Evolutionary conservation across 2,888 invertebrate genomes (phyloP).

Genomic region (Amphipyra berbera): DNA sequence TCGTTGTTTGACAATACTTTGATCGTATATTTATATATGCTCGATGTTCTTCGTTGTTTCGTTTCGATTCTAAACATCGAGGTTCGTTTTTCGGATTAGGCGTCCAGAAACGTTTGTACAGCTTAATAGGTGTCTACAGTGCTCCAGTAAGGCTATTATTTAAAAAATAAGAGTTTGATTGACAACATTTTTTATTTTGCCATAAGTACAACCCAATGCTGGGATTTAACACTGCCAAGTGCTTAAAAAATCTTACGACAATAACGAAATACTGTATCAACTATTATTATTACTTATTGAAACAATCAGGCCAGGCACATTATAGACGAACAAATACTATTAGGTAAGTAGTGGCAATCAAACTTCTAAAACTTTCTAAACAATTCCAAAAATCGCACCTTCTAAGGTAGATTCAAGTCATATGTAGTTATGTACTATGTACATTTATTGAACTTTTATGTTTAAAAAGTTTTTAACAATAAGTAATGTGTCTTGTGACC

Average conservation of each 20-base stretch:
- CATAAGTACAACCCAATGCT: neutral
- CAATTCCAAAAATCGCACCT: conserved; percentile 14
- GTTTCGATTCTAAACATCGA: too few species aligned
- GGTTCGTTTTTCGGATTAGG: too few species aligned
- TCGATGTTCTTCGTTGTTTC: too few species aligned
- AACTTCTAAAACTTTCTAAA: conserved; percentile 23
- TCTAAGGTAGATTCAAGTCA: conserved; percentile 28
- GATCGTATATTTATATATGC: too few species aligned
- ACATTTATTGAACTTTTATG: conserved; percentile 59
- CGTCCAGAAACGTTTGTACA: neutral
- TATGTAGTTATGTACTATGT: conserved; percentile 74
- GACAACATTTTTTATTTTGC: conserved; percentile 9
- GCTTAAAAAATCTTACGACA: neutral
- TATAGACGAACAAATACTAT: conserved; percentile 9
- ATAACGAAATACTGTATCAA: neutral
- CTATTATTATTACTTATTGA: too few species aligned
- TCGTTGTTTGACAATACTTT: too few species aligned
- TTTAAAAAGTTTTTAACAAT: conserved; percentile 38
- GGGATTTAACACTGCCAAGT: neutral
- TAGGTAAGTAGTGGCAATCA: conserved; percentile 22
- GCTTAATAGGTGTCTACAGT: conserved; percentile 9
- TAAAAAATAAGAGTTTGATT: conserved; percentile 25
- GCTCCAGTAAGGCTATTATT: conserved; percentile 24
- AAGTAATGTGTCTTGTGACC: conserved; percentile 30
- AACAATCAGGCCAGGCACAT: neutral